Evolutionary conservation across 2,797 vertebrate species (phyloP).

Genomic region (Sylvia borin): DNA sequence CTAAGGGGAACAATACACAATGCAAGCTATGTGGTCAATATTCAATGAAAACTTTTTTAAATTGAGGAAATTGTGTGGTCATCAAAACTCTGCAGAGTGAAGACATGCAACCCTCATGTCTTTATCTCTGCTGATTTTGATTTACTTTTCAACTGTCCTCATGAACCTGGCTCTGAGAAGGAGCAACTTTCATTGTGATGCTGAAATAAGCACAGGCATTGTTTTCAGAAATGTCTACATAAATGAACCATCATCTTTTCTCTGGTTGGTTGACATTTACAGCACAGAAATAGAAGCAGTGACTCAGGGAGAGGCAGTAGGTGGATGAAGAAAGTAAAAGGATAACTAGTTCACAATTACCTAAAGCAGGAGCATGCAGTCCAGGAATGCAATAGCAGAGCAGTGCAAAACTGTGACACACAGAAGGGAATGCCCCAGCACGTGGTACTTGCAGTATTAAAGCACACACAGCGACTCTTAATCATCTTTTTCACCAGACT

Average conservation of each 20-base stretch:
- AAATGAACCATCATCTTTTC: neutral
- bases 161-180: neutral
- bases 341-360: neutral
- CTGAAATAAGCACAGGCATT: neutral
- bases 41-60: rapidly evolving
- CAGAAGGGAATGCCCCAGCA: neutral
- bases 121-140: neutral
- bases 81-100: neutral
- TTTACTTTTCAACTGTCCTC: neutral
- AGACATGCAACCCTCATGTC: neutral
- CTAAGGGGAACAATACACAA: neutral
- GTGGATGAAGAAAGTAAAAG: neutral
- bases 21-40: neutral
- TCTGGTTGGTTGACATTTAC: neutral
- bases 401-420: neutral
- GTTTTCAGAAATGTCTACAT: neutral
- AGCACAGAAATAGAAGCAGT: neutral
- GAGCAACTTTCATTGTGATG: neutral
- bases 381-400: neutral
- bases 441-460: neutral
- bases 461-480: neutral
- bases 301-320: neutral
- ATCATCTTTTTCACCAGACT: neutral
- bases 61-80: neutral
- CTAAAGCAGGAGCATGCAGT: neutral